Conservation (phyloP, 2,797 vertebrate species). For the Tadarida brasiliensis region DNA sequence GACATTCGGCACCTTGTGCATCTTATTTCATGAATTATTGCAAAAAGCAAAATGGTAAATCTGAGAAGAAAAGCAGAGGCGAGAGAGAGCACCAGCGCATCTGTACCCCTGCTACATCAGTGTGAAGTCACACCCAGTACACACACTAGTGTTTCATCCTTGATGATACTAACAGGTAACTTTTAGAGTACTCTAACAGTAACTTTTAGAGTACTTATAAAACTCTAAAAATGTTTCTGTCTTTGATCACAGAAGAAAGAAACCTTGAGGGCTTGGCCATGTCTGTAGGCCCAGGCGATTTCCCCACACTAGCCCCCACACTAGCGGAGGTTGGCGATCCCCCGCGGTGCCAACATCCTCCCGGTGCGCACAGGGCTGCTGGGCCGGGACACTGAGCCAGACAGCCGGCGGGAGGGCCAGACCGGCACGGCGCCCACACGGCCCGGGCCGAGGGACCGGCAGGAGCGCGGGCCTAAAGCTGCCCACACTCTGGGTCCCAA, state of each 20-base stretch:
- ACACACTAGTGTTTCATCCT: background rate
- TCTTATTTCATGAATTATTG: background rate
- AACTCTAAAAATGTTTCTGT: slow-evolving; percentile 11
- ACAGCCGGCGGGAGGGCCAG: too few relatives aligned
- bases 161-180: background rate
- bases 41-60: background rate
- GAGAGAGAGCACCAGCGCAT: background rate
- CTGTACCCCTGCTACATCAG: too few relatives aligned
- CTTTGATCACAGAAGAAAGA: background rate
- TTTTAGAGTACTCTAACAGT: too few relatives aligned
- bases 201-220: too few relatives aligned
- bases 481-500: too few relatives aligned
- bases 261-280: background rate
- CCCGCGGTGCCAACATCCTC: background rate
- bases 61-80: background rate
- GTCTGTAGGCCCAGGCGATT: background rate
- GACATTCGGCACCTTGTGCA: background rate
- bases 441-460: too few relatives aligned
- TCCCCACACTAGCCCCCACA: background rate
- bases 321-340: background rate
- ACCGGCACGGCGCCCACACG: too few relatives aligned
- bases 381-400: background rate
- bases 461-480: too few relatives aligned
- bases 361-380: background rate
- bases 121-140: too few relatives aligned